Evolutionary conservation across 2,888 invertebrate species (phyloP).

Genomic region (Scaptomyza polygonia): DNA sequence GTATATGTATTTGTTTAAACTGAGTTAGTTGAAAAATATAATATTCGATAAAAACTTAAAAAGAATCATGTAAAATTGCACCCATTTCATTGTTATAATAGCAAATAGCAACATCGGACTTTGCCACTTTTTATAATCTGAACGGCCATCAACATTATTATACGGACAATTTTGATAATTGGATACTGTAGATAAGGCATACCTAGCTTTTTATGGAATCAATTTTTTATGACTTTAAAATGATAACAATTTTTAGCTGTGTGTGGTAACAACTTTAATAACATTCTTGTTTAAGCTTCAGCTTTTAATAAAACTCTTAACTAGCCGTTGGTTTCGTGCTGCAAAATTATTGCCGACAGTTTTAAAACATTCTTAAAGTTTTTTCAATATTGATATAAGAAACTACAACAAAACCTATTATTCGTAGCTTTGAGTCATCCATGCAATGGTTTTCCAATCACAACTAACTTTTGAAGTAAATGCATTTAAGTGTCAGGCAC

Average conservation of each 20-base stretch:
- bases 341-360: no score
- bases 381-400: no score
- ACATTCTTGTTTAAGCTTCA: background rate
- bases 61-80: no score
- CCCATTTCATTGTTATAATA: background rate
- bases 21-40: no score
- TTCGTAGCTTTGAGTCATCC: no score
- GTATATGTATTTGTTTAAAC: no score
- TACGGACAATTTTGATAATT: conserved; percentile 43
- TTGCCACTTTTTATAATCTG: conserved; percentile 33
- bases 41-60: no score
- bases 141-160: conserved; percentile 15
- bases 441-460: no score
- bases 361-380: no score
- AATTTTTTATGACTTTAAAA: conserved; percentile 14
- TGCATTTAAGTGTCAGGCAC: conserved; percentile 1
- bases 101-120: conserved; percentile 25
- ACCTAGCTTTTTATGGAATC: conserved; percentile 27
- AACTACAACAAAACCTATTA: no score
- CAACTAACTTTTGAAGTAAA: no score
- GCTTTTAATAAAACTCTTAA: background rate
- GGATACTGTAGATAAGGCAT: conserved; percentile 49
- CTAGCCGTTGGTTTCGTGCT: background rate
- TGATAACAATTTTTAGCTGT: conserved; percentile 26
- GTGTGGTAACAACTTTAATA: background rate